A percentile compares a stretch with the other conserved stretches of the same genome.
These are phyloP conservation scores for Hyles lineata DNA, from an alignment of 2,888 invertebrate genomes.

Conservation along the genomic window DNA sequence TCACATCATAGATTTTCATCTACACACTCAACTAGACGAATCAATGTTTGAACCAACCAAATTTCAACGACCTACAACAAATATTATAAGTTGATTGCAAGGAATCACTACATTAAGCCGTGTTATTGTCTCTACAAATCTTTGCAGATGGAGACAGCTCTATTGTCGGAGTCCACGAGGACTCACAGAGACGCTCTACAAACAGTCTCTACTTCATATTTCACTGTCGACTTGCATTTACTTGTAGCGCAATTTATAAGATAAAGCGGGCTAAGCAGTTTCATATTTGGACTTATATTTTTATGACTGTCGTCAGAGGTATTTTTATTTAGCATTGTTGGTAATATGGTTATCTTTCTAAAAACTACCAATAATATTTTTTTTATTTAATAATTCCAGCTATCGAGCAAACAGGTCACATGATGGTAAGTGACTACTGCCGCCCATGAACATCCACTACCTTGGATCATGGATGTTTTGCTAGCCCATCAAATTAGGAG, in stretches of 20 bases:
- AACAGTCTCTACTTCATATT: conserved; percentile 29
- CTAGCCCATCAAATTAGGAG: too few relatives aligned
- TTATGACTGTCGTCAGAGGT: too few relatives aligned
- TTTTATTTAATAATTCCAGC: too few relatives aligned
- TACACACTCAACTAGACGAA: neutral
- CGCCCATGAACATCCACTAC: too few relatives aligned
- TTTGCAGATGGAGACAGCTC: conserved; percentile 8
- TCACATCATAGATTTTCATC: too few relatives aligned
- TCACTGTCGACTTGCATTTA: conserved; percentile 27
- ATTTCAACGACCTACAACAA: neutral
- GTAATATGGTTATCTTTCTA: too few relatives aligned
- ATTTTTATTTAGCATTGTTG: too few relatives aligned
- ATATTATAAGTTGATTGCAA: neutral
- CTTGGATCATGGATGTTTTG: too few relatives aligned
- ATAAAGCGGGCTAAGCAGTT: conserved; percentile 18
- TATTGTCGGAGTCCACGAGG: conserved; percentile 29
- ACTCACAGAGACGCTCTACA: conserved; percentile 23
- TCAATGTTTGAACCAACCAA: neutral
- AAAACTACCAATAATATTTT: too few relatives aligned
- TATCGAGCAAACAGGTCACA: too few relatives aligned
- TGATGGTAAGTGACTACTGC: too few relatives aligned
- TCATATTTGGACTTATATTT: neutral
- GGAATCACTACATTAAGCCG: conserved; percentile 18
- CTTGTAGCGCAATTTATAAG: neutral
- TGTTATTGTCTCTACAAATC: conserved; percentile 25